phyloP scores from a whole-genome alignment of 2,113 vertebrate genomes.

The Aythya baeri region DNA sequence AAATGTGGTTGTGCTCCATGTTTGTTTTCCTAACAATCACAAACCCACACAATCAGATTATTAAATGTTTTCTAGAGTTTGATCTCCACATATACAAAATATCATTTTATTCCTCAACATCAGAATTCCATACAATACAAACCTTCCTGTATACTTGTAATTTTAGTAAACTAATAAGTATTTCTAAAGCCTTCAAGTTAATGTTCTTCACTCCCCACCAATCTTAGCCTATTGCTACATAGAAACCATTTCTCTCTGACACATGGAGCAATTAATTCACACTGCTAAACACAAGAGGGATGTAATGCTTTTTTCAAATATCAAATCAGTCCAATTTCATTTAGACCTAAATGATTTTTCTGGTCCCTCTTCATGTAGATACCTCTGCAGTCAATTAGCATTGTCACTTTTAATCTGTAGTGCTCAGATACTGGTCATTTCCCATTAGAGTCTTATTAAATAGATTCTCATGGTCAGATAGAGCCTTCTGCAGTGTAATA shows the following conservation, averaged over 20 bases:
- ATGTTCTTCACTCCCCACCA: background rate
- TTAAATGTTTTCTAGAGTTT: background rate
- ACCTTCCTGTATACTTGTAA: background rate
- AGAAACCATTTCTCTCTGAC: conserved; percentile 55
- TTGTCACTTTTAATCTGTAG: conserved; percentile 94
- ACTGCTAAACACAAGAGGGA: conserved; percentile 72
- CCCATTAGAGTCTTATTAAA: conserved; percentile 93
- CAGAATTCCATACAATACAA: background rate
- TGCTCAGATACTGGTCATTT: conserved; percentile 91
- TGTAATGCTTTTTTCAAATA: conserved; percentile 80
- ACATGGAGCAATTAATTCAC: conserved; percentile 74
- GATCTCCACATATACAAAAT: background rate
- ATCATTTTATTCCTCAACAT: background rate
- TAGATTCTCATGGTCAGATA: conserved; percentile 85
- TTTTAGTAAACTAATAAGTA: background rate
- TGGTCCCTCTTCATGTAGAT: conserved; percentile 87
- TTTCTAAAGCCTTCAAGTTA: background rate
- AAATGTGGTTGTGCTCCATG: background rate
- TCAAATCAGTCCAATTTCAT: conserved; percentile 95
- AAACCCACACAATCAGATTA: background rate
- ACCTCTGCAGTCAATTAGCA: conserved; percentile 95
- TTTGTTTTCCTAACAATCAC: background rate
- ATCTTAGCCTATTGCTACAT: background rate
- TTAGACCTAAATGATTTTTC: conserved; percentile 94
- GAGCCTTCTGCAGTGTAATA: conserved; percentile 81